phyloP scores from a whole-genome alignment of 2,113 vertebrate genomes.

The Siniperca chuatsi region DNA sequence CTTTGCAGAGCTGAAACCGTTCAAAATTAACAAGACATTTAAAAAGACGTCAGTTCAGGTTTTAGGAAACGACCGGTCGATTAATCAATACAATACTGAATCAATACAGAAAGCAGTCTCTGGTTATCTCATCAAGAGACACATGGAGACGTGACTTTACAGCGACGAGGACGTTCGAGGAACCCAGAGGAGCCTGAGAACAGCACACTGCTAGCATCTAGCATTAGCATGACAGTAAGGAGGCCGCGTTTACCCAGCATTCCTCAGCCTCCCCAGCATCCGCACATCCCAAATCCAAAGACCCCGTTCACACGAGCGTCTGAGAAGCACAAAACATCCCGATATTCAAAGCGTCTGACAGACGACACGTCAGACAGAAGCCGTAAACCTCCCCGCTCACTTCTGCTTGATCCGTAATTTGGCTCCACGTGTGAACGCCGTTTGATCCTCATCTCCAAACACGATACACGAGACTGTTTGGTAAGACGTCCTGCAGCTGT shows the following conservation, averaged over 20 bases:
- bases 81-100: background rate
- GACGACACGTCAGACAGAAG: no score
- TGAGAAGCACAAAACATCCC: no score
- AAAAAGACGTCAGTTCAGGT: background rate
- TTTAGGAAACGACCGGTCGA: background rate
- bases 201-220: conserved; percentile 1
- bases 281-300: background rate
- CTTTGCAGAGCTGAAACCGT: no score
- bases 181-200: background rate
- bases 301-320: background rate
- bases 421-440: no score
- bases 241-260: conserved; percentile 29
- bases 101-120: no score
- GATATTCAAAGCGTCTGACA: no score
- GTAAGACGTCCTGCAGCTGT: no score
- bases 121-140: background rate
- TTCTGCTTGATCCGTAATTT: no score
- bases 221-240: conserved; percentile 41
- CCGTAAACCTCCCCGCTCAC: no score
- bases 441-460: no score
- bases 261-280: background rate
- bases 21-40: background rate
- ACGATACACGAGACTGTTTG: no score
- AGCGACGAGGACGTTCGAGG: background rate
- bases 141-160: background rate